A percentile compares a stretch with the other conserved stretches of the same genome.
Conservation (phyloP, 2,797 vertebrate species). For the Anomalospiza imberbis region DNA sequence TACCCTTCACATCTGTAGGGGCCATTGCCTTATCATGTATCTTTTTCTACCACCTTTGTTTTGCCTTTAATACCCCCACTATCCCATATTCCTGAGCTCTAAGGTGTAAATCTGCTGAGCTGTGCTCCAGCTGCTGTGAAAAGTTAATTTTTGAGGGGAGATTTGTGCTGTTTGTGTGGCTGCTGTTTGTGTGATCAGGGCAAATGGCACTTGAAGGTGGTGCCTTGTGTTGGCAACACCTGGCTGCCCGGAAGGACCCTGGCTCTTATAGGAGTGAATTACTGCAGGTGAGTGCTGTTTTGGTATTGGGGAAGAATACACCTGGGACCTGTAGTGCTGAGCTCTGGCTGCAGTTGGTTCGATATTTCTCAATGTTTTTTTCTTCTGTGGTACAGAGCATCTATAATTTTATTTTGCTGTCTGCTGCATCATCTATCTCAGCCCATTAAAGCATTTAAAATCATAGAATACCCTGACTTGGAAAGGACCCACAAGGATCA, state of each 20-base stretch:
- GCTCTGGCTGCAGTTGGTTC: neutral
- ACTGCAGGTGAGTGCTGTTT: neutral
- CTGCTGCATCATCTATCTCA: neutral
- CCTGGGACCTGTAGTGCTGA: neutral
- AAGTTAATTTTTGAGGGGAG: neutral
- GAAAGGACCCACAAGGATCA: neutral
- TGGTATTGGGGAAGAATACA: neutral
- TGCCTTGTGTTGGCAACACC: neutral
- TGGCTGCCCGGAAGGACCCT: neutral
- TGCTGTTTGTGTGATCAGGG: neutral
- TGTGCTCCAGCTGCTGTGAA: neutral
- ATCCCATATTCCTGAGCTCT: neutral
- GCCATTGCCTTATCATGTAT: neutral
- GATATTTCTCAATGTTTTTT: neutral
- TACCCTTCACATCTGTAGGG: neutral
- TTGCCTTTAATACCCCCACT: neutral
- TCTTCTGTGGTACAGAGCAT: neutral
- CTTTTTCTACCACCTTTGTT: neutral
- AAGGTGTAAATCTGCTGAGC: neutral
- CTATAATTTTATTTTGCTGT: neutral
- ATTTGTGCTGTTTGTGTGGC: neutral
- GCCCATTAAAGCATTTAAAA: neutral
- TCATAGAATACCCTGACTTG: neutral
- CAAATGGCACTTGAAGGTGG: neutral
- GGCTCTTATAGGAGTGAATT: neutral